phyloP scores from a whole-genome alignment of 1,140 invertebrate genomes.

The Drosophila bocqueti region DNA sequence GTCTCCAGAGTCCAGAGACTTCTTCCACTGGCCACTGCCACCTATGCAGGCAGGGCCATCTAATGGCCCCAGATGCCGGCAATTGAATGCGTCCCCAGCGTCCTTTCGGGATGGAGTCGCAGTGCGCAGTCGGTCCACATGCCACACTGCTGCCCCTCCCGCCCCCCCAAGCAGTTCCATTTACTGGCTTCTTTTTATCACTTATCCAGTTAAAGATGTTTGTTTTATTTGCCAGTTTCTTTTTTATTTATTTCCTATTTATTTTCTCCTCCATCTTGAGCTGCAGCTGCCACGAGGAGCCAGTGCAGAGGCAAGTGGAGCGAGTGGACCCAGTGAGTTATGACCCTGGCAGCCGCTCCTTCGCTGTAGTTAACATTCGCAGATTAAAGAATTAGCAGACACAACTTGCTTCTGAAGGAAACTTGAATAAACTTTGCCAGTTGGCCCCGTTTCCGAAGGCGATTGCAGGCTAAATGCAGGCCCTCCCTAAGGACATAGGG shows the following conservation, averaged over 20 bases:
- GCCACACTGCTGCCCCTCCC: neutral
- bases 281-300: constrained; percentile 35
- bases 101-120: constrained; percentile 6
- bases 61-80: constrained; percentile 25
- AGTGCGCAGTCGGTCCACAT: neutral
- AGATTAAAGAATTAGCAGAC: constrained; percentile 34
- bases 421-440: constrained; percentile 23
- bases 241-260: constrained; percentile 52
- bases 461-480: constrained; percentile 7
- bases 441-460: neutral
- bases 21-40: neutral
- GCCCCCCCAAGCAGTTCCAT: constrained; percentile 39
- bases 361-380: constrained; percentile 24
- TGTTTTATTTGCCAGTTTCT: constrained; percentile 52
- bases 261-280: constrained; percentile 29
- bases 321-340: constrained; percentile 20
- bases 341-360: constrained; percentile 15
- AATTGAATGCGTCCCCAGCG: constrained; percentile 28
- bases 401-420: neutral
- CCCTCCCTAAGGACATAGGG: neutral
- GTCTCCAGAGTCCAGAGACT: constrained; percentile 43
- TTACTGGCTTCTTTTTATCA: constrained; percentile 68
- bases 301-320: neutral
- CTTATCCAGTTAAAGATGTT: constrained; percentile 73
- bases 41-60: constrained; percentile 1